Base-by-base conservation (phyloP, 2,888 invertebrate genomes). In the Pollenia angustigena region DNA sequence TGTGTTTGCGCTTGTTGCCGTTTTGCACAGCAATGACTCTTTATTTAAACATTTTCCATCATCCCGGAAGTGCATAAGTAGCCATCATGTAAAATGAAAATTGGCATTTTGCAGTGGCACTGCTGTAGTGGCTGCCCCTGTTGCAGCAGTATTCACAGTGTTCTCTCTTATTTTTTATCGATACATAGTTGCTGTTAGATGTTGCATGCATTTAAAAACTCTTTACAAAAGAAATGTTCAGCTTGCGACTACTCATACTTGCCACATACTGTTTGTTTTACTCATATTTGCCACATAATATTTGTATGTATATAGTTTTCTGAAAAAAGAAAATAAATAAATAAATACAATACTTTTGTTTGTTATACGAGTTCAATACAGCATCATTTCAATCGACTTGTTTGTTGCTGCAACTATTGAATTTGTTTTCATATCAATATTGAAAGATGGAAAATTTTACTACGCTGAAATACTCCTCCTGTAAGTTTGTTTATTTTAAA, bases 51-150 rank as follows among this genome's bases (percentile, higher is more conserved):
- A 85, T 87, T 85, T 88, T 87, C 72, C 83, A 87, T 87, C 87
- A 87, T 88, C 88, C 87, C 87, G 88, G 88, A 88, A 88, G 86
- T 85, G 85, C 75, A 87, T 85, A 88, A 88, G 86, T 86, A 86
- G 88, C 86, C 88, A 87, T 89, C 88, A 88, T 87, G 87, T 87
- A 81, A 87, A 87, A 88, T 86, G 82, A 88, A 88, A 88, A 88
- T 86, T 87, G 88, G 83, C 88, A 88, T 88, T 88, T 88, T 81
- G 85, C 85, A 83, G 74, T 88, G 88, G 88, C 88, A 86, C 78
- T 71, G 68, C 32, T 32, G 32, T 32, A 6, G 62, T 72, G 68
- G 64, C 23, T 42, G 54, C 18, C 32, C 6, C 32, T 60, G 81
- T 60, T 78, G 81, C 69, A 32, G 46, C 54, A 56, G 54, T 40